These are phyloP conservation scores for Hoplias malabaricus DNA, from an alignment of 2,113 vertebrate genomes.

Conservation along the genomic window DNA sequence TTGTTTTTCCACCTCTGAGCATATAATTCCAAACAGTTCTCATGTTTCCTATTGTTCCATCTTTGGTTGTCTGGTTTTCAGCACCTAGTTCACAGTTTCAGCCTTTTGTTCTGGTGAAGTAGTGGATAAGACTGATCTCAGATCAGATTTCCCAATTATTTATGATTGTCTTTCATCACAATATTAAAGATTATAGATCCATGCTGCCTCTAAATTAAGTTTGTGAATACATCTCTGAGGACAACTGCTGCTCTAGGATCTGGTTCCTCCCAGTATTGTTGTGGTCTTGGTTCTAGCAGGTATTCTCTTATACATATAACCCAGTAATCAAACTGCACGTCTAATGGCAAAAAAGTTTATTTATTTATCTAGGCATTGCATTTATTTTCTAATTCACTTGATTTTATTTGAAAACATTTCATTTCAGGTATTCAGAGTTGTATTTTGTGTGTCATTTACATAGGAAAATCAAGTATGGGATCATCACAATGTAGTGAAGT, in stretches of 20 bases:
- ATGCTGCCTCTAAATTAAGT: no score
- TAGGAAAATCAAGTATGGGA: constrained; percentile 49
- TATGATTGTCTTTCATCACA: no score
- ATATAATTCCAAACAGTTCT: no score
- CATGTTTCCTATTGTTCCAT: not conserved
- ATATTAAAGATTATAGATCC: no score
- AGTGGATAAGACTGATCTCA: not conserved
- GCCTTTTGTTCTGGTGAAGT: not conserved
- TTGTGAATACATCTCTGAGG: no score
- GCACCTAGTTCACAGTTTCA: not conserved
- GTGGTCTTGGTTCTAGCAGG: no score
- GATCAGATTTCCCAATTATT: not conserved
- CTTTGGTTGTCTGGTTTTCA: not conserved
- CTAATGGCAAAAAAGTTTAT: no score
- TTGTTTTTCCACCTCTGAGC: no score
- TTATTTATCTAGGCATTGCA: not conserved
- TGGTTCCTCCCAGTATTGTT: no score
- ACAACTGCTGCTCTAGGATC: no score
- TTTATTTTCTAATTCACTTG: not conserved
- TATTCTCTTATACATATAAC: no score
- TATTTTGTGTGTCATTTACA: not conserved
- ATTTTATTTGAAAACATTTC: not conserved
- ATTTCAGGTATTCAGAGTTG: not conserved
- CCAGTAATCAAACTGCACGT: no score
- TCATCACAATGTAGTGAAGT: constrained; percentile 48